Conservation (phyloP, 1,140 invertebrate species). For the Hyles vespertilio region DNA sequence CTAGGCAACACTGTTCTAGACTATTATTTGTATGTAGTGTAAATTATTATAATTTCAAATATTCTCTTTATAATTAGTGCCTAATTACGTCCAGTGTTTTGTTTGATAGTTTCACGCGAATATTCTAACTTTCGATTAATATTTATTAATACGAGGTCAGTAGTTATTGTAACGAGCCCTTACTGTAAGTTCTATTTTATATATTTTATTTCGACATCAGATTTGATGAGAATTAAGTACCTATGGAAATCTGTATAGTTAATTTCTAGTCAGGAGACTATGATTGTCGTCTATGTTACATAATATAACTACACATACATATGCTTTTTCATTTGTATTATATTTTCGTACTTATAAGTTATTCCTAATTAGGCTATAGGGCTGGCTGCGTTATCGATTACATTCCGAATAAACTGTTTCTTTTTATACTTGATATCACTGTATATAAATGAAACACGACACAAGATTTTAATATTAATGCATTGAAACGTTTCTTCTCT, state of each 20-base stretch:
- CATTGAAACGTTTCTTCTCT: too few species aligned
- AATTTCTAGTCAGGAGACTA: slow-evolving; percentile 70
- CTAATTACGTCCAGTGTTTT: slow-evolving; percentile 68
- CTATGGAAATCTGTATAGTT: slow-evolving; percentile 50
- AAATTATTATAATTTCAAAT: slow-evolving; percentile 63
- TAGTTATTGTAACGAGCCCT: slow-evolving; percentile 45
- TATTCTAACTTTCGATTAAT: slow-evolving; percentile 59
- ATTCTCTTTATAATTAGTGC: slow-evolving; percentile 62
- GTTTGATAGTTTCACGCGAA: slow-evolving; percentile 57
- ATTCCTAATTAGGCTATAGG: slow-evolving; percentile 17
- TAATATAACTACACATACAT: slow-evolving; percentile 8
- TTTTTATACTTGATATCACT: too few species aligned
- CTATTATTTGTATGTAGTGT: slow-evolving; percentile 66
- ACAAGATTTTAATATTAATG: too few species aligned
- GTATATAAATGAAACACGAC: too few species aligned
- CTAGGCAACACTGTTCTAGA: slow-evolving; percentile 58
- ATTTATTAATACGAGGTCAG: slow-evolving; percentile 72
- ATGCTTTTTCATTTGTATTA: slow-evolving; percentile 3
- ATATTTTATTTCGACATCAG: slow-evolving; percentile 42
- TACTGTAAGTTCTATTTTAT: slow-evolving; percentile 44
- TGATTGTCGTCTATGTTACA: slow-evolving; percentile 58
- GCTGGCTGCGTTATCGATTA: slow-evolving; percentile 9
- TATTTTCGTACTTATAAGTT: background rate
- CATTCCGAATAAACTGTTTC: too few species aligned
- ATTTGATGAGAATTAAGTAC: slow-evolving; percentile 40